Evolutionary conservation across 2,888 invertebrate species (phyloP).

Genomic region (Meliscaeva auricollis): DNA sequence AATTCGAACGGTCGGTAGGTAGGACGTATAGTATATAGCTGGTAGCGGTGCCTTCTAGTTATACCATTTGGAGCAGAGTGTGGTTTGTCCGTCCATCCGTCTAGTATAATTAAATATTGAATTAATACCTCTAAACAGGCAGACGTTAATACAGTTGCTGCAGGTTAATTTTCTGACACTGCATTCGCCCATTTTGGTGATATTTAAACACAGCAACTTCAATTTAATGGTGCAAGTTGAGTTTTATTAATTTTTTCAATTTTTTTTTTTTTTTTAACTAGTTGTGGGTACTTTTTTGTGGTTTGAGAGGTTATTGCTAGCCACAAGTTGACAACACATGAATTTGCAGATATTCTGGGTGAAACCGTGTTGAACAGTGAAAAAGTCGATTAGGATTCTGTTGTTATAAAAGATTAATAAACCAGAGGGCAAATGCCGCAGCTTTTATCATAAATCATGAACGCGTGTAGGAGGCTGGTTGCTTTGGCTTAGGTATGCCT

Average conservation of each 20-base stretch:
- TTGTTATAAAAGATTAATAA: slow-evolving; percentile 51
- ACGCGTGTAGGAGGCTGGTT: neutral
- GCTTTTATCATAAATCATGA: slow-evolving; percentile 44
- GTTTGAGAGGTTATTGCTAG: neutral
- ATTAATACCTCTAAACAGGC: slow-evolving; percentile 66
- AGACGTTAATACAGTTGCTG: slow-evolving; percentile 46
- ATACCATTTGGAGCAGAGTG: neutral
- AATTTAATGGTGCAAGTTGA: slow-evolving; percentile 28
- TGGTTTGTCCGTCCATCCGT: slow-evolving; percentile 28
- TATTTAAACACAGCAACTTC: slow-evolving; percentile 49
- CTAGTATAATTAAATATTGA: slow-evolving; percentile 70
- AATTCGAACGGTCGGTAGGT: neutral
- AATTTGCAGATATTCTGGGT: slow-evolving; percentile 29
- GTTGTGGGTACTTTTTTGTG: slow-evolving; percentile 2
- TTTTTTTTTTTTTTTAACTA: neutral
- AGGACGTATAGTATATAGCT: neutral
- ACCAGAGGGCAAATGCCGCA: slow-evolving; percentile 45
- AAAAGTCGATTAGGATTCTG: slow-evolving; percentile 50
- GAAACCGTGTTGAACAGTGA: slow-evolving; percentile 24
- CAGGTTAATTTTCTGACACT: slow-evolving; percentile 51
- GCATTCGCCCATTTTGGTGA: slow-evolving; percentile 34
- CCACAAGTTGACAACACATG: slow-evolving; percentile 42
- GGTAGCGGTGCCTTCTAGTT: neutral
- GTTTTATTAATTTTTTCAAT: neutral
- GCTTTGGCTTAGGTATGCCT: neutral